Evolutionary conservation across 2,113 vertebrate genomes (phyloP).

Genomic region (Menidia beryllina): DNA sequence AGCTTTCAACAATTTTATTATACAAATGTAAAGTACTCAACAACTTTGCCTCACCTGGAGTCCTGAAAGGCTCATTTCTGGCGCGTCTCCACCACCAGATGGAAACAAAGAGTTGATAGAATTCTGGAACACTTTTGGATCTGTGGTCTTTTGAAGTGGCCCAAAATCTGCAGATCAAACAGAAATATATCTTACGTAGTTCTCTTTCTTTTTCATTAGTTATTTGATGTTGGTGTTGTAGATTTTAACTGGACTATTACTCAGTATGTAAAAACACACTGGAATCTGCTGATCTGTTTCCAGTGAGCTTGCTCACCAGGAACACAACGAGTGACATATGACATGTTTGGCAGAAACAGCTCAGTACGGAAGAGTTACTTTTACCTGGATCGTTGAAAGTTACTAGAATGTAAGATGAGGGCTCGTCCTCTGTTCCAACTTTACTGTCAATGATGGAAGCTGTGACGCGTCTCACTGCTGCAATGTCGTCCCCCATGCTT

Average conservation of each 20-base stretch:
- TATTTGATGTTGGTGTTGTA: too few species aligned
- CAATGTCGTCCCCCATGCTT: slow-evolving; percentile 73
- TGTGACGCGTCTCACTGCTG: slow-evolving; percentile 35
- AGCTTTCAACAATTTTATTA: neutral
- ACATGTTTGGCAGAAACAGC: neutral
- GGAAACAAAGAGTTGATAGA: slow-evolving; percentile 28
- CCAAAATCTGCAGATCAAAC: slow-evolving; percentile 50
- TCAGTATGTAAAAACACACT: too few species aligned
- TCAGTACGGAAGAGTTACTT: neutral
- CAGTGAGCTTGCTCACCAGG: too few species aligned
- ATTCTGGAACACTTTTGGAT: slow-evolving; percentile 37
- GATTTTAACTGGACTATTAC: too few species aligned
- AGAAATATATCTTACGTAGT: neutral
- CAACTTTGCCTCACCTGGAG: slow-evolving; percentile 70
- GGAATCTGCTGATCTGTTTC: too few species aligned
- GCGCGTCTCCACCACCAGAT: slow-evolving; percentile 45
- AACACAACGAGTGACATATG: neutral
- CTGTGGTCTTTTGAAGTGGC: slow-evolving; percentile 55
- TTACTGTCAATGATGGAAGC: slow-evolving; percentile 55
- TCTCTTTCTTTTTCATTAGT: too few species aligned
- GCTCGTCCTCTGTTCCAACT: slow-evolving; percentile 52
- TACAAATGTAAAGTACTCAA: neutral
- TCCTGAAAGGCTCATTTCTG: slow-evolving; percentile 65
- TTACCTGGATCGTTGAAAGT: slow-evolving; percentile 77
- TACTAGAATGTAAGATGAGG: slow-evolving; percentile 72